Conservation (phyloP, 2,113 vertebrate genomes). For the cattle (Bos taurus) region ARS-UCD2.0 NC_037338.1:79598001-79598500, state of each 20-base stretch:
- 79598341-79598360: neutral
- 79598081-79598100: neutral
- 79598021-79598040: rapidly evolving
- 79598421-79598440: neutral
- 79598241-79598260: neutral
- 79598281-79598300: neutral
- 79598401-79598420: neutral
- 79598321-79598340: neutral
- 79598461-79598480: neutral
- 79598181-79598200: neutral
- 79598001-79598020: neutral
- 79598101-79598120: neutral
- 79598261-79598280: neutral
- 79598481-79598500: neutral
- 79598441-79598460: neutral
- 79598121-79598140: neutral
- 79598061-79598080: neutral
- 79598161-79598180: neutral
- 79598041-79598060: neutral
- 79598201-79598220: neutral
- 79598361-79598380: neutral
- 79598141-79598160: neutral
- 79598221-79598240: neutral
- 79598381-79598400: neutral
- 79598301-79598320: neutral